These are phyloP conservation scores for Rapana venosa DNA, from an alignment of 2,888 invertebrate species.

Conservation along the genomic window DNA sequence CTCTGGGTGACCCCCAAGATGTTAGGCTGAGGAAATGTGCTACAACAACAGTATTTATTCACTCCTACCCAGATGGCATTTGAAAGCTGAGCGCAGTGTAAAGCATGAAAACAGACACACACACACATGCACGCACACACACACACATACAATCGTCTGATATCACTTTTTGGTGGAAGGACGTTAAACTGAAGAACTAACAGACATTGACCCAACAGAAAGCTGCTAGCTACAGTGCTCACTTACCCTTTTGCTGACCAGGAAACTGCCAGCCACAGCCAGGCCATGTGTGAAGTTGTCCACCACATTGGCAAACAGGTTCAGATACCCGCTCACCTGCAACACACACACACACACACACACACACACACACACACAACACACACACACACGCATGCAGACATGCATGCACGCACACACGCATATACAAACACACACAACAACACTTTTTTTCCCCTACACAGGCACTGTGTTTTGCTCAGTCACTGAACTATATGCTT, in stretches of 20 bases:
- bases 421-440: neutral
- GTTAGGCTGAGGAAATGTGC: too few relatives aligned
- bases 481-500: too few relatives aligned
- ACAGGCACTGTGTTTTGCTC: too few relatives aligned
- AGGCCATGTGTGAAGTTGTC: conserved; percentile 99
- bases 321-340: conserved; percentile 91
- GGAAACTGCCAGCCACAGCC: conserved; percentile 97
- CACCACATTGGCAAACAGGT: conserved; percentile 95
- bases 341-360: conserved; percentile 36
- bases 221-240: neutral
- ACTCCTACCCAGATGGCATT: too few relatives aligned
- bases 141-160: neutral
- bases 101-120: neutral
- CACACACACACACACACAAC: too few relatives aligned
- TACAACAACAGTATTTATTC: too few relatives aligned
- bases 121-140: conserved; percentile 5
- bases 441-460: too few relatives aligned
- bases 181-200: too few relatives aligned
- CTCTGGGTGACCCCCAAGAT: too few relatives aligned
- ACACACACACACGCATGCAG: too few relatives aligned
- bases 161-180: neutral
- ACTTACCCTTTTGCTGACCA: conserved; percentile 87
- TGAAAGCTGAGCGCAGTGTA: too few relatives aligned
- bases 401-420: too few relatives aligned
- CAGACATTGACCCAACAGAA: neutral